These are phyloP conservation scores for Volucella inflata DNA, from an alignment of 2,888 invertebrate species.

Conservation along the genomic window DNA sequence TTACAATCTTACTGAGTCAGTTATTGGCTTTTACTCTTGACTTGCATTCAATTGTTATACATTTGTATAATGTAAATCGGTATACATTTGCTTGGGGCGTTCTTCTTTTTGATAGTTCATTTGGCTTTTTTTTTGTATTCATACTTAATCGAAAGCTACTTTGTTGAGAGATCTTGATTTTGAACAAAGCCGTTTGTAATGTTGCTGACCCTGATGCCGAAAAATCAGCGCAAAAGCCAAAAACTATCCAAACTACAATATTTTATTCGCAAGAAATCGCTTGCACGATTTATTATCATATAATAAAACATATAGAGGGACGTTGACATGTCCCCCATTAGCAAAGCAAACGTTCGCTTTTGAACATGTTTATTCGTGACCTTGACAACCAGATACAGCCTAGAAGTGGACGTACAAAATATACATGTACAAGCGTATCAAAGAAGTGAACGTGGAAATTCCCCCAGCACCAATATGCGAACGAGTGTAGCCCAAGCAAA, in stretches of 20 bases:
- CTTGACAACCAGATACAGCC: slow-evolving; percentile 25
- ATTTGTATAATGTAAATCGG: background rate
- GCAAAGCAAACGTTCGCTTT: slow-evolving; percentile 15
- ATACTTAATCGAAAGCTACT: background rate
- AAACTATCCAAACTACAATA: background rate
- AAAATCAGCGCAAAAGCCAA: slow-evolving; percentile 2
- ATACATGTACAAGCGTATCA: no score
- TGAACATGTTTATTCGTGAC: slow-evolving; percentile 28
- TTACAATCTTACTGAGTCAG: background rate
- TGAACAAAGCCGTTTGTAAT: slow-evolving; percentile 29
- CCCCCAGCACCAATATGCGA: slow-evolving; percentile 11
- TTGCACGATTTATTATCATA: background rate
- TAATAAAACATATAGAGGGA: background rate
- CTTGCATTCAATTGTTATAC: no score
- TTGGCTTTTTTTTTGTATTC: background rate
- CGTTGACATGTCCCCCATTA: slow-evolving; percentile 1
- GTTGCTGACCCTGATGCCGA: slow-evolving; percentile 45
- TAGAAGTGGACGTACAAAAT: slow-evolving; percentile 5
- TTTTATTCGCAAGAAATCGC: background rate
- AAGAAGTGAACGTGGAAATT: slow-evolving; percentile 9
- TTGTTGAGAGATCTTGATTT: background rate
- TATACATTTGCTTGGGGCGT: background rate
- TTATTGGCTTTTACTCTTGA: background rate
- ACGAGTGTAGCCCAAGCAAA: slow-evolving; percentile 27
- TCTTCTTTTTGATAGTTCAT: background rate